A percentile compares a stretch with the other conserved stretches of the same genome.
Conservation (phyloP, 2,888 invertebrate species). For the Noctua janthe region DNA sequence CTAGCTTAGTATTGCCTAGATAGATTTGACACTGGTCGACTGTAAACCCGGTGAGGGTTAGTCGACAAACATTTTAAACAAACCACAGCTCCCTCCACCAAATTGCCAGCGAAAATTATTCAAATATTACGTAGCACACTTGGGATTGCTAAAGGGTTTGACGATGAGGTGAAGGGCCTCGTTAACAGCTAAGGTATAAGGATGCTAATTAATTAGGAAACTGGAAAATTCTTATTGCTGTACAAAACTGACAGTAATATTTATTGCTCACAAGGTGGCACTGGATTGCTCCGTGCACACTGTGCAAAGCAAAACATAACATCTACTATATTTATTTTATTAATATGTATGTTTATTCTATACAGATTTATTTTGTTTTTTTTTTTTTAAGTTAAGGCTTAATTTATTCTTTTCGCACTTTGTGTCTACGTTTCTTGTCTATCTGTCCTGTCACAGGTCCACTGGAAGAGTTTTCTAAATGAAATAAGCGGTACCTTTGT, state of each 20-base stretch:
- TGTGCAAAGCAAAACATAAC: neutral
- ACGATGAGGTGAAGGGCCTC: neutral
- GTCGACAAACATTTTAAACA: conserved; percentile 51
- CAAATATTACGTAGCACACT: conserved; percentile 14
- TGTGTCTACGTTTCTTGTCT: too few relatives aligned
- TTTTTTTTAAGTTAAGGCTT: too few relatives aligned
- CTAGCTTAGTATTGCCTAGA: conserved; percentile 15
- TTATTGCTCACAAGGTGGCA: neutral
- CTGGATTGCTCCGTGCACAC: neutral
- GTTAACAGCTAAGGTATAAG: neutral
- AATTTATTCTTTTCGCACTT: too few relatives aligned
- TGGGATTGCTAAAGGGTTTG: conserved; percentile 20
- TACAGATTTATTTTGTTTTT: too few relatives aligned
- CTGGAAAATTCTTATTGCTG: neutral
- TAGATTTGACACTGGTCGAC: conserved; percentile 22
- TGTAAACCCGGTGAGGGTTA: conserved; percentile 29
- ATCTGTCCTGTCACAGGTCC: too few relatives aligned
- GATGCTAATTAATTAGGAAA: conserved; percentile 4
- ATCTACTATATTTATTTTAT: too few relatives aligned
- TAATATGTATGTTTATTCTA: too few relatives aligned
- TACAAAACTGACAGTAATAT: neutral
- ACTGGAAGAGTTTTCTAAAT: too few relatives aligned
- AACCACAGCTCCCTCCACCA: conserved; percentile 35
- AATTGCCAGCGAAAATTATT: conserved; percentile 32
- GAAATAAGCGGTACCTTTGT: too few relatives aligned